Evolutionary conservation across 1,140 invertebrate genomes (phyloP), one percentile per base, ranked within the genome.

Genomic region (Aphidius gifuensis): DNA sequence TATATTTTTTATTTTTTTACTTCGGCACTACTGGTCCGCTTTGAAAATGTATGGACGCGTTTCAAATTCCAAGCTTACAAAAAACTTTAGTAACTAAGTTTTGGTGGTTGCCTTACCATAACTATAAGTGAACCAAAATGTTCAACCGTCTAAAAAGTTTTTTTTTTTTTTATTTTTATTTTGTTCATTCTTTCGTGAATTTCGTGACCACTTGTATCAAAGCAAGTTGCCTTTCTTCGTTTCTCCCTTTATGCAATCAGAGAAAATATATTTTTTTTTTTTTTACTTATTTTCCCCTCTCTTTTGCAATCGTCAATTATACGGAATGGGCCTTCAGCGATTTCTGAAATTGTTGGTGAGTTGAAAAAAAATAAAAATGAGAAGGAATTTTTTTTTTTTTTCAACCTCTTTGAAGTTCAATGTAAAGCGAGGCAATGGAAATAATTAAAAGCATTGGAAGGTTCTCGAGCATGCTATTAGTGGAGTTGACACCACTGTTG

Each of bases 391-490:
- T n/a, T 55, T 39, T 38, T n/a, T n/a, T 7, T 5, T 8, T 23
- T 8, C 38, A 32, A 32, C 44, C 21, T 53, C 74, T 76, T 77
- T 77, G 70, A 77, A 75, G 72, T 75, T 58, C 61, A 64, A 60
- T 58, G 64, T 68, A 69, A 69, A 64, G 61, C 66, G 64, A 64
- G 71, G 69, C 70, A 69, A 70, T 72, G 71, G 69, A 77, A 73
- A 79, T 78, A 77, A 79, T 78, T 77, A 77, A 75, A 76, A 76
- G 70, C 69, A 71, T 70, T 72, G 69, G 73, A 73, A 77, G 66
- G 60, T 77, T 70, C 44, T 65, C 64, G 67, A 78, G 73, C 67
- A 11, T 53, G 60, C 70, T 69, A 75, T 74, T 72, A 74, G 72
- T 65, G 68, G 61, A 61, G 70, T 73, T 69, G 70, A 70, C 68